Evolutionary conservation across 2,888 invertebrate genomes (phyloP), one percentile per base, ranked within the genome.

Genomic region (Pachymerium ferrugineum): DNA sequence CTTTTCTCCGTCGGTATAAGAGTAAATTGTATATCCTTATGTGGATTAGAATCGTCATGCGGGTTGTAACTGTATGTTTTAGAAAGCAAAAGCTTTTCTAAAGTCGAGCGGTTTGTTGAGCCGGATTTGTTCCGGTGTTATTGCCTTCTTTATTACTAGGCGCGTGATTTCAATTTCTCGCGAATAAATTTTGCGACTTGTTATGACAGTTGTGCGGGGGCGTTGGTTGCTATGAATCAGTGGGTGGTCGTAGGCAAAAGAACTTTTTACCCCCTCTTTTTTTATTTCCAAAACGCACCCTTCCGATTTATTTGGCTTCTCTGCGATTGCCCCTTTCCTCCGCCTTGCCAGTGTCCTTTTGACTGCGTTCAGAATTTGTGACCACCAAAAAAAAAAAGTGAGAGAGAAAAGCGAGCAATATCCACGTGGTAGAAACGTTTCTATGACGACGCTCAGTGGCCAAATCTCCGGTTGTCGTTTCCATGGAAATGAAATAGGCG

Each of bases 91-190:
- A 25, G 25, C 54, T n/a, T n/a, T n/a, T n/a, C n/a, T n/a, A n/a
- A 54, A 54, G 54, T 54, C 28, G 54, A 54, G 54, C 54, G 54
- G 69, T 33, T 69, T 31, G 69, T 33, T 30, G 25, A 19, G 71
- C 38, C 8, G 16, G 72, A 47, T 72, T 72, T 54, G 54, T 5
- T 72, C 25, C 3, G 3, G 16, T 72, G 35, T 72, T 47, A 72
- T 72, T 47, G 28, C 54, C 25, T 28, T 47, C 42, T 47, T 72
- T 72, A 47, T 71, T 38, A 35, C 71, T n/a, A 72, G 28, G 72
- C 54, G 72, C 54, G 31, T 72, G 72, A 42, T 72, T 72, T 72
- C 72, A 72, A 72, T 72, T 72, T 54, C 47, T n/a, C n/a, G 30
- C 42, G 29, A 72, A 72, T 72, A 72, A 72, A 72, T 72, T 47